Base-by-base conservation (phyloP, 2,797 vertebrate species). In the Acrossocheilus wenchowensis region DNA sequence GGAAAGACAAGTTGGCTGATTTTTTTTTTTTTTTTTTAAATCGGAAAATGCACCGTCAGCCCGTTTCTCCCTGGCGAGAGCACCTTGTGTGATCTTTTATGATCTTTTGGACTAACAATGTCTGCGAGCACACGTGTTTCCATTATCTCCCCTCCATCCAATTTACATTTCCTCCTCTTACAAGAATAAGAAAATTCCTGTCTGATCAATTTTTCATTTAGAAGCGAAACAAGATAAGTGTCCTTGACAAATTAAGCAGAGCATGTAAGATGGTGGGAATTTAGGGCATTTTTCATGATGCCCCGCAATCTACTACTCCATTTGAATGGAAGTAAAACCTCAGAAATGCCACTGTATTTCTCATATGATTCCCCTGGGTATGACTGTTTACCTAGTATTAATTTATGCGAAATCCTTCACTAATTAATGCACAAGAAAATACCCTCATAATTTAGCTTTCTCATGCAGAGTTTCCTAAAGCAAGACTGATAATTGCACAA, bases 321-420 rank as follows among this genome's bases (percentile, higher is more conserved):
- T 88, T 83, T 88, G 87, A 88, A 84, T 87, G 83, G 83, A 86
- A 77, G 88, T 92, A 93, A 91, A 39, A 23, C 86, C 87, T 88
- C 88, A 89, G 89, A 92, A 93, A 94, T 90, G 89, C 72, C 89
- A 92, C 73, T 14, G 86, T 89, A 90, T 89, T 93, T 91, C 90
- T 72, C 54, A 86, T 89, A 92, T 77, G 84, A 89, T 75, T 87
- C 93, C 95, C 93, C 82, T 62, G 90, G 93, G 94, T 89, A 90
- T 41, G 86, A 80, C 82, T 95, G 92, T 93, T 95, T 94, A 93
- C 92, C 93, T 94, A 92, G 91, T 91, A 92, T 90, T 94, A 94
- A 93, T 93, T 93, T 93, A 95, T 95, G 95, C 93, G 90, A 93
- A 95, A 95, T 95, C 94, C 94, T 91, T 92, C 87, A 86, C 91